A percentile compares a stretch with the other conserved stretches of the same genome.
Conservation (phyloP, 2,888 invertebrate genomes). For the Microctonus brassicae region DNA sequence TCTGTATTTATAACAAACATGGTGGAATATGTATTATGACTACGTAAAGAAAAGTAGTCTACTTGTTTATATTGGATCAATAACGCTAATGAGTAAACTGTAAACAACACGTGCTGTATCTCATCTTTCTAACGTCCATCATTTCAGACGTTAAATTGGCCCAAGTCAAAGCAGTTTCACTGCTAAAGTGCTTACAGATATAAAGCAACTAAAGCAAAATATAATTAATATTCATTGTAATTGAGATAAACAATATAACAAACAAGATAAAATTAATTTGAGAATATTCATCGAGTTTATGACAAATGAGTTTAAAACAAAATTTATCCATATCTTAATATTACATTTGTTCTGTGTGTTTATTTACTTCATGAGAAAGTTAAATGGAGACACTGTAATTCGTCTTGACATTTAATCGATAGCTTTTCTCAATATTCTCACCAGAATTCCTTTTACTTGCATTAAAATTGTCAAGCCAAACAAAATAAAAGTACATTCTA, state of each 20-base stretch:
- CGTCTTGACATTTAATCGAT: slow-evolving; percentile 28
- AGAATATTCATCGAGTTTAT: too few relatives aligned
- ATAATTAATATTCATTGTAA: too few relatives aligned
- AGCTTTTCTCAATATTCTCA: background rate
- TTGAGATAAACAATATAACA: too few relatives aligned
- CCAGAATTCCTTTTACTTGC: background rate
- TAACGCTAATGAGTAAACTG: slow-evolving; percentile 34
- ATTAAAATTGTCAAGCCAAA: background rate
- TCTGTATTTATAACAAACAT: too few relatives aligned
- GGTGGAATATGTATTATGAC: background rate
- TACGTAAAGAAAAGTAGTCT: background rate
- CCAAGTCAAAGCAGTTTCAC: too few relatives aligned
- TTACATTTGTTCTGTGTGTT: background rate
- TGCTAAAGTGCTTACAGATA: background rate
- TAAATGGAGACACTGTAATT: slow-evolving; percentile 5
- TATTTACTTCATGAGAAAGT: background rate
- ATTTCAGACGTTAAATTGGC: slow-evolving; percentile 13
- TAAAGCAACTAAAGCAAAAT: too few relatives aligned
- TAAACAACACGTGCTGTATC: slow-evolving; percentile 31
- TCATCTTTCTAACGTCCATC: slow-evolving; percentile 18
- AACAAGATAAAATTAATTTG: too few relatives aligned
- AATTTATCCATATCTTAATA: background rate
- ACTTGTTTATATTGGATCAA: slow-evolving; percentile 13
- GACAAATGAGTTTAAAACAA: too few relatives aligned
- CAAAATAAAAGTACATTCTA: background rate